Percentiles rank a stretch among this genome's conserved stretches.
Conservation (phyloP, 2,888 invertebrate species). For the Chrysolina haemoptera region DNA sequence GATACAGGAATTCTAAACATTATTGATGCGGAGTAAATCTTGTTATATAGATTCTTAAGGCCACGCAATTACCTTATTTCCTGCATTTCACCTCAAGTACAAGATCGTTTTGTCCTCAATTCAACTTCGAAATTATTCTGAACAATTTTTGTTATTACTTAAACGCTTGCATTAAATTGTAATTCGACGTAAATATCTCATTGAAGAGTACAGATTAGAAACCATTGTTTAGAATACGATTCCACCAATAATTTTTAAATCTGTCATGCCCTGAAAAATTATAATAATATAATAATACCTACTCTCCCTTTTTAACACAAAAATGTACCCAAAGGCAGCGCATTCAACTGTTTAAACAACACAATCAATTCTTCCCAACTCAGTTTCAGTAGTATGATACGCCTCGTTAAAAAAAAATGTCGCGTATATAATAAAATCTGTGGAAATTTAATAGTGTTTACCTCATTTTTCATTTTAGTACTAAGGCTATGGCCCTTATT, state of each 20-base stretch:
- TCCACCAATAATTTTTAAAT: background rate
- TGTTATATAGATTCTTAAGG: constrained; percentile 7
- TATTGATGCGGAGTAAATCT: background rate
- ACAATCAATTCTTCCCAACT: too few species aligned
- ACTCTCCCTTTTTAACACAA: too few species aligned
- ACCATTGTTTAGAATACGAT: background rate
- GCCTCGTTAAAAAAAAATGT: too few species aligned
- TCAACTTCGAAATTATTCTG: background rate
- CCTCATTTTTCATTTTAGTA: too few species aligned
- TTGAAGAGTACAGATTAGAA: constrained; percentile 3
- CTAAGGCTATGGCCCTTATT: too few species aligned
- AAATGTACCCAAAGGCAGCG: too few species aligned
- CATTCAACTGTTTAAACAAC: too few species aligned
- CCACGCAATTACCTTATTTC: constrained; percentile 3
- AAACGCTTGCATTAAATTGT: constrained; percentile 2
- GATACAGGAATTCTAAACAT: background rate
- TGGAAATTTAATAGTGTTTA: too few species aligned
- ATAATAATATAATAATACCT: too few species aligned
- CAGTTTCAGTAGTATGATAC: too few species aligned
- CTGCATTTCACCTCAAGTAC: constrained; percentile 9
- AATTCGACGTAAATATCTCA: constrained; percentile 19
- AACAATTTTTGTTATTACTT: constrained; percentile 11
- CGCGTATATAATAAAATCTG: too few species aligned
- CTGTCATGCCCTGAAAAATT: too few species aligned
- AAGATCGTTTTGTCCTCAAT: constrained; percentile 16